These are phyloP conservation scores for Cyprinella venusta DNA, from an alignment of 2,797 vertebrate genomes.

Conservation along the genomic window DNA sequence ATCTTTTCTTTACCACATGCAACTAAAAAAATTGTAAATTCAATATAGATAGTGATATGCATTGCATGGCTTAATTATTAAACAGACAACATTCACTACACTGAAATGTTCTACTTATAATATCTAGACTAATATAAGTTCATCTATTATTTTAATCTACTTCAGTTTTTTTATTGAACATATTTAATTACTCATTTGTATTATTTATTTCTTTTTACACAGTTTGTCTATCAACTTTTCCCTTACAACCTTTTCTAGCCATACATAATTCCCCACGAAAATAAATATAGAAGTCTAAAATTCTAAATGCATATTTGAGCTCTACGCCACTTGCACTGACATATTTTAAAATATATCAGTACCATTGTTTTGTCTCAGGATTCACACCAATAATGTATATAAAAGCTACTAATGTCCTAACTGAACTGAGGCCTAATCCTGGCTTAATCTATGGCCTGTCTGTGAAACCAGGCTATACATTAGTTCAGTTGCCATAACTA, in stretches of 20 bases:
- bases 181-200: neutral
- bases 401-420: neutral
- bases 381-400: neutral
- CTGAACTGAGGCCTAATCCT: neutral
- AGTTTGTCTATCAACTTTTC: neutral
- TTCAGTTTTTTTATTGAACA: neutral
- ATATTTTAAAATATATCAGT: neutral
- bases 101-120: neutral
- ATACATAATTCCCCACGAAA: neutral
- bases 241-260: neutral
- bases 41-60: too few relatives aligned
- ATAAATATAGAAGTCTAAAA: neutral
- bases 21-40: neutral
- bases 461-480: neutral
- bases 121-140: too few relatives aligned
- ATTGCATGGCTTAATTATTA: neutral
- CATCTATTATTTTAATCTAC: neutral
- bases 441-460: neutral
- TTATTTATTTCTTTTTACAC: neutral
- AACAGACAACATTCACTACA: neutral
- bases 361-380: neutral
- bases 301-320: neutral
- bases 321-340: neutral
- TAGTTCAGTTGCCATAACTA: neutral
- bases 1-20: neutral